phyloP scores from a whole-genome alignment of 1,140 invertebrate genomes.

The Gonatopus flavifemur region DNA sequence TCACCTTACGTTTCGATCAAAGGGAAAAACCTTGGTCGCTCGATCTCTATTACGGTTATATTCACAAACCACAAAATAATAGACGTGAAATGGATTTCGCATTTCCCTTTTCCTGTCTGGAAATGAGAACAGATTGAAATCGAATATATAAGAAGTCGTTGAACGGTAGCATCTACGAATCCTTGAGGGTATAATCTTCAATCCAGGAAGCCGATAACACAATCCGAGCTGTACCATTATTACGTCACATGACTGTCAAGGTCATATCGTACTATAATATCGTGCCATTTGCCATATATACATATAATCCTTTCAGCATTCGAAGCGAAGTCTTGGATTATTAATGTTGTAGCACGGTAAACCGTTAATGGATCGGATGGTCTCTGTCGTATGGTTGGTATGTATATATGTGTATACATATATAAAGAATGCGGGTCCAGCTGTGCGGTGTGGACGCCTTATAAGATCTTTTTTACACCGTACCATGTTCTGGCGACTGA shows the following conservation, averaged over 20 bases:
- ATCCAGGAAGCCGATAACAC: constrained; percentile 28
- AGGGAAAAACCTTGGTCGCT: no score
- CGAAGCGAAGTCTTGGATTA: constrained; percentile 33
- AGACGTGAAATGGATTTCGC: no score
- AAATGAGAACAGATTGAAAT: no score
- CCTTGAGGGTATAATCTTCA: no score
- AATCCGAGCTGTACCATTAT: constrained; percentile 21
- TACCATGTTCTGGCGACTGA: constrained; percentile 42
- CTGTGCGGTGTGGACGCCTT: constrained; percentile 40
- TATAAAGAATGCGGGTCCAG: constrained; percentile 45
- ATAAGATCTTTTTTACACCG: constrained; percentile 42
- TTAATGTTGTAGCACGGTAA: constrained; percentile 34
- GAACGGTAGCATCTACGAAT: no score
- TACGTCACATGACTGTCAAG: constrained; percentile 28
- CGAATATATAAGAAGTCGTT: no score
- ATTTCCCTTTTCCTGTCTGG: no score
- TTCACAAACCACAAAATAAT: no score
- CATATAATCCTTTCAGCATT: constrained; percentile 28
- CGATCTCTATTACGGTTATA: no score
- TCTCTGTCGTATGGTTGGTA: constrained; percentile 29
- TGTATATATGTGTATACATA: no score
- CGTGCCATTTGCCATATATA: constrained; percentile 32
- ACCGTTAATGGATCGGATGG: constrained; percentile 38
- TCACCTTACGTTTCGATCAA: no score
- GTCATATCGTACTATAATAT: constrained; percentile 1